Evolutionary conservation across 2,888 invertebrate species (phyloP), one percentile per base, ranked within the genome.

Genomic region (Hydroisotoma schaefferi): DNA sequence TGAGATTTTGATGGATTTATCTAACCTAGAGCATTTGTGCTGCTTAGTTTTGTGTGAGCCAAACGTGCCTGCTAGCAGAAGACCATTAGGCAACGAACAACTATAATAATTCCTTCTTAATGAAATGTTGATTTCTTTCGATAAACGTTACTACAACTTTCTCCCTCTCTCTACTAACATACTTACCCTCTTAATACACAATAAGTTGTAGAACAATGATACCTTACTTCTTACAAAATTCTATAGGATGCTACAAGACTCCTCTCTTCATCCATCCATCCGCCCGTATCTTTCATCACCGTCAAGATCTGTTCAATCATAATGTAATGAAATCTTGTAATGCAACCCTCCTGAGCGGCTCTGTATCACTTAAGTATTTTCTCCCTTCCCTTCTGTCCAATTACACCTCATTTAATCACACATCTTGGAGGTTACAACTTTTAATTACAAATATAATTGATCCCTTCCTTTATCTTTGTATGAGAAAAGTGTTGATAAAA

Each of bases 121-220:
- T 61, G 62, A 62, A 62, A 62, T 58, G 62, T 62, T 62, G 62
- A 62, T 58, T 62, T 58, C 61, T 55, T 62, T 58, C 62, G 58
- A 62, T 62, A 62, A 57, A 62, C 58, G 57, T 46, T 25, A 46
- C 48, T 23, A 47, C 26, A 48, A 48, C 48, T 46, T 33, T 29
- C 20, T 20, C 53, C 25, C 25, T 38, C 26, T 53, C 40, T 53
- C 38, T n/a, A n/a, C n/a, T n/a, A n/a, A n/a, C n/a, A n/a, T n/a
- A n/a, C n/a, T n/a, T n/a, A n/a, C n/a, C n/a, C n/a, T n/a, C n/a
- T n/a, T n/a, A n/a, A n/a, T n/a, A n/a, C n/a, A n/a, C n/a, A n/a
- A n/a, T n/a, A n/a, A n/a, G n/a, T n/a, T n/a, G n/a, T n/a, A n/a
- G n/a, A n/a, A n/a, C n/a, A n/a, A n/a, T n/a, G n/a, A n/a, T n/a